Evolutionary conservation across 30 jellyfish, hydroid and myxozoan genomes (phyloP).

Genomic region (Cassiopea xamachana): DNA sequence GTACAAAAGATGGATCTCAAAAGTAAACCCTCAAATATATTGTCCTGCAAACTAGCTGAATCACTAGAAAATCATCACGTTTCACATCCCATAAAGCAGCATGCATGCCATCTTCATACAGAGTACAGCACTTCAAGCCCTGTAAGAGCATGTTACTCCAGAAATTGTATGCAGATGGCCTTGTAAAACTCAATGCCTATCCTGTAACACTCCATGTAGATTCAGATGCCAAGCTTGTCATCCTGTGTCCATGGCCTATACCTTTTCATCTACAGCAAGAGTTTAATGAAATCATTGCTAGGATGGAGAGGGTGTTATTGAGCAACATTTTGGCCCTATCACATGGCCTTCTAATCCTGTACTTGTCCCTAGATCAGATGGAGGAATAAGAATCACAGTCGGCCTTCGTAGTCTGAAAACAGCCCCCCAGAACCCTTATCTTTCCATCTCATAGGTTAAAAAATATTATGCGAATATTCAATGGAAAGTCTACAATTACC

Average conservation of each 20-base stretch:
- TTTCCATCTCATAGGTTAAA: slow-evolving; percentile 64
- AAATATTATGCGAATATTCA: slow-evolving; percentile 41
- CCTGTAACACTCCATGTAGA: background rate
- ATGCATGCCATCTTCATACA: background rate
- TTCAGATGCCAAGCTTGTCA: background rate
- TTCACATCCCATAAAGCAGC: background rate
- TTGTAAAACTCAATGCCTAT: background rate
- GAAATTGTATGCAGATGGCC: background rate
- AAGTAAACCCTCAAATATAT: background rate
- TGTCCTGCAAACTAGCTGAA: background rate
- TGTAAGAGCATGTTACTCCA: background rate
- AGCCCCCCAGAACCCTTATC: slow-evolving; percentile 44
- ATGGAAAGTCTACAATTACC: slow-evolving; percentile 42
- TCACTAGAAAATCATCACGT: background rate
- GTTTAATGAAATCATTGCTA: background rate
- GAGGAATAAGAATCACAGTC: slow-evolving; percentile 66
- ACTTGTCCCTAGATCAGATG: slow-evolving; percentile 72
- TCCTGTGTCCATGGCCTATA: background rate
- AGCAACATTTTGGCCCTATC: slow-evolving; percentile 64
- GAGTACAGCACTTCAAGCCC: background rate
- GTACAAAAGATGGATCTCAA: background rate
- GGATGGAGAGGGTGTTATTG: slow-evolving; percentile 44
- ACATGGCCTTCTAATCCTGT: slow-evolving; percentile 82
- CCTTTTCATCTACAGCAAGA: background rate
- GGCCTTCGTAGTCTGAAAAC: slow-evolving; percentile 57